Evolutionary conservation across 2,113 vertebrate species (phyloP).

Genomic region (Phrynosoma platyrhinos): DNA sequence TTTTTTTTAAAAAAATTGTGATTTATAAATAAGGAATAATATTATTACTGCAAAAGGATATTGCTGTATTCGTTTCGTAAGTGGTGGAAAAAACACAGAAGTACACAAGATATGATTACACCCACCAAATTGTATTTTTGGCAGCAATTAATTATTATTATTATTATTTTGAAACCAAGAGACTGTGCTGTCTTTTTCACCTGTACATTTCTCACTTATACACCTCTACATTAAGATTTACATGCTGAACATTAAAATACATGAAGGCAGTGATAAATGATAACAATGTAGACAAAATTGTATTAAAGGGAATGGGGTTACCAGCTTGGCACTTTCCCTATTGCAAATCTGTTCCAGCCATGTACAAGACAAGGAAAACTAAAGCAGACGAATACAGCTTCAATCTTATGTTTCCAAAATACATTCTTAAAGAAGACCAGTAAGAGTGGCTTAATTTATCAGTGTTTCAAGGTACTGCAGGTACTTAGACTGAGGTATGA

Average conservation of each 20-base stretch:
- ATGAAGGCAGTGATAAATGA: neutral
- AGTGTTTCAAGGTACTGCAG: neutral
- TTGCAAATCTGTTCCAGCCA: constrained; percentile 19
- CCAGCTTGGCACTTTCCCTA: neutral
- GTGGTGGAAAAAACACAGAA: neutral
- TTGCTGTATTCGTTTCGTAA: neutral
- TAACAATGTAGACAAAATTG: constrained; percentile 5
- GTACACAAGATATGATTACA: neutral
- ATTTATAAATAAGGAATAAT: neutral
- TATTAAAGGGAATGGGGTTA: constrained; percentile 10
- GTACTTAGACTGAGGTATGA: constrained; percentile 33
- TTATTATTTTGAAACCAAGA: neutral
- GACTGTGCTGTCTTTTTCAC: neutral
- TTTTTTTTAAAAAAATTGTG: constrained; percentile 32
- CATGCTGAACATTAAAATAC: neutral
- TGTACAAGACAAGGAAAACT: neutral
- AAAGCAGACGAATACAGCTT: accelerated
- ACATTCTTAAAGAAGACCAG: constrained; percentile 1
- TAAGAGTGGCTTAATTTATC: constrained; percentile 17
- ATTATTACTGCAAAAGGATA: neutral
- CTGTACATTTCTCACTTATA: neutral
- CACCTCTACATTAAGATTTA: neutral
- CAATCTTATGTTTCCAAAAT: constrained; percentile 7
- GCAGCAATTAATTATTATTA: neutral
- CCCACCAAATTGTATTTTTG: accelerated